A percentile compares a stretch with the other conserved stretches of the same genome.
Conservation (phyloP, 2,797 vertebrate species). For the Avahi laniger region DNA sequence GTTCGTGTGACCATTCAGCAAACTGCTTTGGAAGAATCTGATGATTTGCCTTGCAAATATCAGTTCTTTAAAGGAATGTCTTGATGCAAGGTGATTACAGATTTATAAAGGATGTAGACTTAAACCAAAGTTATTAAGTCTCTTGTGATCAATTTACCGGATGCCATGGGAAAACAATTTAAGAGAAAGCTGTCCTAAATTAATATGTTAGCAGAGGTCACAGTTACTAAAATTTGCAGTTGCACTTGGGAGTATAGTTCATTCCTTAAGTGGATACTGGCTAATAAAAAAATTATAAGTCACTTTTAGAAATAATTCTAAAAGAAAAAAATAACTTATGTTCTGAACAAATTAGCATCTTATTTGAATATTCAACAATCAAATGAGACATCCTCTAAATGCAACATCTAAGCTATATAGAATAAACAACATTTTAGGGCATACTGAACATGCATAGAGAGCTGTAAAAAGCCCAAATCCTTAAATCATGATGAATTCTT, state of each 20-base stretch:
- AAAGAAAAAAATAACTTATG: constrained; percentile 31
- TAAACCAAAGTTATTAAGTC: constrained; percentile 65
- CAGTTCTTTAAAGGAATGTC: constrained; percentile 58
- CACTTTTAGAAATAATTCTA: constrained; percentile 54
- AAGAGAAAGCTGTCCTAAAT: constrained; percentile 51
- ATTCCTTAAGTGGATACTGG: constrained; percentile 58
- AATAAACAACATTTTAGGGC: constrained; percentile 55
- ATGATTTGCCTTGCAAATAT: constrained; percentile 59
- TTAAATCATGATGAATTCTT: constrained; percentile 57
- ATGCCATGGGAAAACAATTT: constrained; percentile 55
- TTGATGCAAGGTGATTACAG: constrained; percentile 59
- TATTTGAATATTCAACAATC: background rate
- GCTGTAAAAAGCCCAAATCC: constrained; percentile 40
- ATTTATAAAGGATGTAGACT: constrained; percentile 60
- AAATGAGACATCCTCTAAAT: background rate
- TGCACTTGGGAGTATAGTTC: background rate
- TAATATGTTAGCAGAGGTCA: constrained; percentile 48
- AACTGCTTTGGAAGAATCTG: constrained; percentile 57
- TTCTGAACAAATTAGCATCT: constrained; percentile 49
- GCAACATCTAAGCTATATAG: constrained; percentile 32
- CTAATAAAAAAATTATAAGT: constrained; percentile 51
- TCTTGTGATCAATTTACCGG: constrained; percentile 48
- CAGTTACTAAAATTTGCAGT: constrained; percentile 54
- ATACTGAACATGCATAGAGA: constrained; percentile 30
- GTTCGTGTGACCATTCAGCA: constrained; percentile 50